Evolutionary conservation across 2,113 vertebrate genomes (phyloP), one percentile per base, ranked within the genome.

Genomic region (Takifugu flavidus): DNA sequence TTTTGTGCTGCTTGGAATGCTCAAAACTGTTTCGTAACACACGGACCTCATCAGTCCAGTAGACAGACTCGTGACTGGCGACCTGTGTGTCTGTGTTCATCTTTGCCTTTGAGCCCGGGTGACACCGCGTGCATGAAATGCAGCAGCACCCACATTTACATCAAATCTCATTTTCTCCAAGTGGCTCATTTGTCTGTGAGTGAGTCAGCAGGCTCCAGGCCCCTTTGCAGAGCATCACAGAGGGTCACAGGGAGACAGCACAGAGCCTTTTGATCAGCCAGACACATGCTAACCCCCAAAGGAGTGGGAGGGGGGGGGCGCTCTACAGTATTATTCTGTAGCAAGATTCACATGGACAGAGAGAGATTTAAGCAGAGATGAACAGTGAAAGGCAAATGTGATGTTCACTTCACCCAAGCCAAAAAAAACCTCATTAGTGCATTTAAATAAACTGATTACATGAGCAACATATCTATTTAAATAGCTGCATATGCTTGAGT

Each of bases 181-280:
- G 76, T 75, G 79, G 74, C 74, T 67, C 80, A 74, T 78, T 85
- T 86, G 78, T 83, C 80, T 81, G 47, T 4, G 60, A 77, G 71
- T 89, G 83, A 84, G 85, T 87, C 87, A 87, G 87, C 74, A 68
- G 66, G 76, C 77, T 77, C 52, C 75, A 70, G 78, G 83, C 74
- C 78, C 79, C 79, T 78, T 79, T 75, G 72, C 72, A 76, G 71
- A 79, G 70, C 75, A 46, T 73, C 71, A 62, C 25, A 64, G 70
- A 79, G 78, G 81, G 79, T 85, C 80, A 80, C 54, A 61, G 63
- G 53, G 54, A 82, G 67, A 82, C 67, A 53, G 60, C 52, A 65
- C 51, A 61, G 49, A 62, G 67, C 56, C 59, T 85, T 20, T 77
- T 79, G 71, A 82, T 72, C 72, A 64, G 45, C 28, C 34, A 13